These are phyloP conservation scores for Carlito syrichta DNA, from an alignment of 2,113 vertebrate species.

Conservation along the genomic window DNA sequence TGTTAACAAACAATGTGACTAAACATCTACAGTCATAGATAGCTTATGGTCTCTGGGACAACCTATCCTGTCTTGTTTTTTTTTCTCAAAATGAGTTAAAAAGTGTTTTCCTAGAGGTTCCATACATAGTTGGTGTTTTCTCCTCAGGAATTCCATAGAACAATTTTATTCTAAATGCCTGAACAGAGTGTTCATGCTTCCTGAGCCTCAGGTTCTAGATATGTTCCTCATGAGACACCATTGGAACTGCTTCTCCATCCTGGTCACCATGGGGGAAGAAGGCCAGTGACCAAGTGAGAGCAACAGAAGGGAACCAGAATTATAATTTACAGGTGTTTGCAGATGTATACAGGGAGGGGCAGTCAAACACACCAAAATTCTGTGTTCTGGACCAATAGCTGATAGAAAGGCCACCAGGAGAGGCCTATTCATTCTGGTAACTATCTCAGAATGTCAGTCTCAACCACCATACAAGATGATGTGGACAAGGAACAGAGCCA, in stretches of 20 bases:
- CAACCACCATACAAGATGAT: neutral
- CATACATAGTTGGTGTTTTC: neutral
- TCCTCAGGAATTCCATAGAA: neutral
- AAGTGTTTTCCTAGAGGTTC: neutral
- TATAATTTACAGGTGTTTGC: neutral
- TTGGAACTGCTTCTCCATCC: neutral
- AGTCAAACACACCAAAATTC: neutral
- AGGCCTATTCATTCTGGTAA: neutral
- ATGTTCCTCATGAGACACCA: neutral
- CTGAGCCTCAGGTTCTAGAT: neutral
- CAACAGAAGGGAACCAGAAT: neutral
- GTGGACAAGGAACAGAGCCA: neutral
- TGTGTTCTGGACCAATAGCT: neutral
- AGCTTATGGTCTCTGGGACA: neutral
- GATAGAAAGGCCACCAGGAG: neutral
- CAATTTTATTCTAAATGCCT: neutral
- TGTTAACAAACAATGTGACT: neutral
- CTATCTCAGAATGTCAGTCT: neutral
- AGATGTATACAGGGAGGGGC: neutral
- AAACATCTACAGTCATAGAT: neutral
- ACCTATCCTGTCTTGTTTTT: neutral
- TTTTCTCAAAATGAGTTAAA: neutral
- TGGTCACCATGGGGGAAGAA: neutral
- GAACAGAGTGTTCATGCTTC: neutral
- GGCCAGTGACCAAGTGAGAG: neutral